A percentile compares a stretch with the other conserved stretches of the same genome.
Conservation (phyloP, 2,113 vertebrate genomes). For the Ctenodactylus gundi region DNA sequence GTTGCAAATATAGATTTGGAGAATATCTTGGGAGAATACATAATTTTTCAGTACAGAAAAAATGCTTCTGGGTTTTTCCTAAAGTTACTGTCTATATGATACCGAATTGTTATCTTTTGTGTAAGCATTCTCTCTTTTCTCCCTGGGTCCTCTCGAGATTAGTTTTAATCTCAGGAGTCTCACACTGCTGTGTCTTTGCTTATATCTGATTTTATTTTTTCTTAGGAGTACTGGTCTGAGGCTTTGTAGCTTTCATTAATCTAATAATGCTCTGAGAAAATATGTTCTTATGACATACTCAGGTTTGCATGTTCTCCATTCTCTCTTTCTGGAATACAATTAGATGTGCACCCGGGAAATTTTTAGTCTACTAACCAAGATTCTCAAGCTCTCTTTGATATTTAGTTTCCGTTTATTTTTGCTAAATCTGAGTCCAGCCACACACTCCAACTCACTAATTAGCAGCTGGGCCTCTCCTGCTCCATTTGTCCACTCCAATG, state of each 20-base stretch:
- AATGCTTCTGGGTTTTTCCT: neutral
- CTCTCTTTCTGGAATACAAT: neutral
- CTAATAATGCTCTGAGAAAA: neutral
- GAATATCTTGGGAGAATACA: neutral
- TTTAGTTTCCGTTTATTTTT: neutral
- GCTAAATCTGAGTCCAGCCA: neutral
- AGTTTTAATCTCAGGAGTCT: neutral
- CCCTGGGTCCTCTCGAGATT: neutral
- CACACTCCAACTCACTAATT: neutral
- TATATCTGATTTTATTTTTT: neutral
- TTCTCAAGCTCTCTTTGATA: neutral
- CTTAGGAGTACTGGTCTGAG: neutral
- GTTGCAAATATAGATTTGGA: neutral
- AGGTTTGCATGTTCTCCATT: neutral
- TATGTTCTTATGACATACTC: neutral
- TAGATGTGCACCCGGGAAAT: neutral
- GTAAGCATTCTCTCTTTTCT: neutral
- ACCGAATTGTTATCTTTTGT: neutral
- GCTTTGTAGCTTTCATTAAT: neutral
- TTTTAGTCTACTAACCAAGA: neutral
- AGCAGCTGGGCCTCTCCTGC: too few species aligned
- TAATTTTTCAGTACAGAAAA: neutral
- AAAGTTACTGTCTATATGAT: neutral
- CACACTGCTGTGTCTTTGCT: neutral
- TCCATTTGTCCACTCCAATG: neutral